These are phyloP conservation scores for Synergus laeviventris DNA, from an alignment of 2,888 invertebrate species.

Conservation along the genomic window DNA sequence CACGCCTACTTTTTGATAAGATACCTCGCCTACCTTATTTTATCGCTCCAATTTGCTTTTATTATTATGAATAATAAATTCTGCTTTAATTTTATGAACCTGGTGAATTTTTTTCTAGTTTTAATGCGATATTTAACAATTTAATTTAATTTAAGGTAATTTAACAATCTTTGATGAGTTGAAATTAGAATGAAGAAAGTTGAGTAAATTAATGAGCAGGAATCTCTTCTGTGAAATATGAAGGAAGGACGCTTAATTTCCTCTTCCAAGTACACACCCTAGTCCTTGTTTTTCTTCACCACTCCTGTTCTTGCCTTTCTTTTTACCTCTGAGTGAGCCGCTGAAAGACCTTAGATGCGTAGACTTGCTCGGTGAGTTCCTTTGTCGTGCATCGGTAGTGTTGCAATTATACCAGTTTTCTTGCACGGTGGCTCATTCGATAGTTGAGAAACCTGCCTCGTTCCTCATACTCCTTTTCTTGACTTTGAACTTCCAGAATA, in stretches of 20 bases:
- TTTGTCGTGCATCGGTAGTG: constrained; percentile 50
- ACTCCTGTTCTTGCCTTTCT: constrained; percentile 28
- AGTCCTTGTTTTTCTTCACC: neutral
- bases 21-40: too few relatives aligned
- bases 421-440: constrained; percentile 43
- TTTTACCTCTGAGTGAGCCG: constrained; percentile 27
- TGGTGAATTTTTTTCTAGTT: too few relatives aligned
- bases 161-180: neutral
- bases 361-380: constrained; percentile 45
- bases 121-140: too few relatives aligned
- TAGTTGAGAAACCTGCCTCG: constrained; percentile 36
- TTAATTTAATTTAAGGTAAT: too few relatives aligned
- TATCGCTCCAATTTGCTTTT: too few relatives aligned
- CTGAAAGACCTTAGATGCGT: neutral
- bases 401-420: constrained; percentile 51
- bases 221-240: neutral
- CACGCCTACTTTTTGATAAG: too few relatives aligned
- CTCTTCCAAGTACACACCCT: neutral
- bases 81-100: too few relatives aligned
- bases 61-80: too few relatives aligned
- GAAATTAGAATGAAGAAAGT: neutral
- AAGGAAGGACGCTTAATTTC: neutral
- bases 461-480: constrained; percentile 1
- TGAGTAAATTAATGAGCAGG: neutral
- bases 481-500: constrained; percentile 3